phyloP scores from a whole-genome alignment of 1,140 invertebrate genomes.

The Tetramorium parvispinum region DNA sequence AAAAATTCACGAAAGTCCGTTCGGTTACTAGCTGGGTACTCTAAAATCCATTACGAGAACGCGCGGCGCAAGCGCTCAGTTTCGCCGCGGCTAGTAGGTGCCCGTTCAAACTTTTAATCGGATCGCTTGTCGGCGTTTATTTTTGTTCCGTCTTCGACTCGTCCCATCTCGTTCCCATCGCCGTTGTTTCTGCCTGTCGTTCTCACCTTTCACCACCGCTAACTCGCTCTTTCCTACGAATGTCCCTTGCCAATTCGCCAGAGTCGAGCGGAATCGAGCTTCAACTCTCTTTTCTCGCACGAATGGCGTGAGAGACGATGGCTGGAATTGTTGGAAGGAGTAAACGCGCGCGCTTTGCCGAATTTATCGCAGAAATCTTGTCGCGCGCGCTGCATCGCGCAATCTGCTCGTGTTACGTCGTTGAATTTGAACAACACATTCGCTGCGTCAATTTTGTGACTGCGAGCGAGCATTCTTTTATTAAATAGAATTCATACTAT shows the following conservation, averaged over 20 bases:
- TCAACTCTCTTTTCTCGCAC: slow-evolving; percentile 27
- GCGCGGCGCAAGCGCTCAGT: slow-evolving; percentile 67
- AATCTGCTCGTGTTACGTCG: neutral
- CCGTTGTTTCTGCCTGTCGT: slow-evolving; percentile 25
- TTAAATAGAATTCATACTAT: neutral
- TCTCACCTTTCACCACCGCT: slow-evolving; percentile 26
- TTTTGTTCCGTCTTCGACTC: slow-evolving; percentile 54
- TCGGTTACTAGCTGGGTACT: slow-evolving; percentile 71
- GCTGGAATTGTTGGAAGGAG: neutral
- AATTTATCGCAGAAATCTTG: slow-evolving; percentile 31
- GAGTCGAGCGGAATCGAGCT: slow-evolving; percentile 8
- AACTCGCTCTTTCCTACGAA: slow-evolving; percentile 22
- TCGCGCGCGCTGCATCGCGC: neutral
- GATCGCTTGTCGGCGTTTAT: slow-evolving; percentile 66
- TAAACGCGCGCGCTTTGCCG: neutral
- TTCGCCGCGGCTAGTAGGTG: slow-evolving; percentile 53
- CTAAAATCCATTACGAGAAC: slow-evolving; percentile 83
- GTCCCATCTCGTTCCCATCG: neutral
- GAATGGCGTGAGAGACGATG: slow-evolving; percentile 31
- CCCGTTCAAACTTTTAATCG: slow-evolving; percentile 80
- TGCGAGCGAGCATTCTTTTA: slow-evolving; percentile 21
- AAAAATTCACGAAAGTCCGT: slow-evolving; percentile 72
- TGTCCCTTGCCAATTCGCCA: slow-evolving; percentile 25
- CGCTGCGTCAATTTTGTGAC: neutral
- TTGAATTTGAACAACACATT: neutral